Base-by-base conservation (phyloP, 2,113 vertebrate genomes). In the Oncorhynchus nerka region DNA sequence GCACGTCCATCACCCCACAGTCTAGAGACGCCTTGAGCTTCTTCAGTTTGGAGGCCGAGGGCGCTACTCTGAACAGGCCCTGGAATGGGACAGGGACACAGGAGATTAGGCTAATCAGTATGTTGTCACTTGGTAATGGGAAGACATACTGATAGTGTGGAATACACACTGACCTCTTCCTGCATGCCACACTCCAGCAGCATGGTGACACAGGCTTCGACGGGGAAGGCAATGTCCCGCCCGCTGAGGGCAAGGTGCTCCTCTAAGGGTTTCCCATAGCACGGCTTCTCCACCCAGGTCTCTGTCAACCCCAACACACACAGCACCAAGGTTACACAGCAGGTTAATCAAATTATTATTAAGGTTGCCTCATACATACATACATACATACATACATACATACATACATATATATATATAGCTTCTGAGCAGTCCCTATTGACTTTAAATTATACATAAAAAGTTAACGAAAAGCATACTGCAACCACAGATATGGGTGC, bases 201-300 rank as follows among this genome's bases (percentile, higher is more conserved):
- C 96, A 98, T 97, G 1, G 97, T 99, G 83, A 99, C 97, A 1
- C 97, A 99, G 0, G 97, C 97, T 88, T 99, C 97, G 5, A 99
- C 96, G 0, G 97, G 96, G 83, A 99, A 99, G 79, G 97, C 97
- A 2, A 99, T 98, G 88, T 99, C 97, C 78, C 97, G 87, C 81
- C 96, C 95, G 0, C 96, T 98, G 90, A 97, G 92, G 0, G 85
- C 85, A 82, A 99, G 94, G 85, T 99, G 97, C 82, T 99, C 97
- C 82, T 97, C 97, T 89, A 99, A 88, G n/a, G 96, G 93, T 80
- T 98, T 99, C 86, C 97, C 97, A 0, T 95, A 99, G 70, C 96
- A 99, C 0, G 97, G 97, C 78, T 98, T 98, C 91, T 99, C 97
- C 79, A 97, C 93, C 97, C 97, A 99, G 1, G 95, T 95, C 93